These are phyloP conservation scores for Nomada flava DNA, from an alignment of 2,888 invertebrate species.

Conservation along the genomic window DNA sequence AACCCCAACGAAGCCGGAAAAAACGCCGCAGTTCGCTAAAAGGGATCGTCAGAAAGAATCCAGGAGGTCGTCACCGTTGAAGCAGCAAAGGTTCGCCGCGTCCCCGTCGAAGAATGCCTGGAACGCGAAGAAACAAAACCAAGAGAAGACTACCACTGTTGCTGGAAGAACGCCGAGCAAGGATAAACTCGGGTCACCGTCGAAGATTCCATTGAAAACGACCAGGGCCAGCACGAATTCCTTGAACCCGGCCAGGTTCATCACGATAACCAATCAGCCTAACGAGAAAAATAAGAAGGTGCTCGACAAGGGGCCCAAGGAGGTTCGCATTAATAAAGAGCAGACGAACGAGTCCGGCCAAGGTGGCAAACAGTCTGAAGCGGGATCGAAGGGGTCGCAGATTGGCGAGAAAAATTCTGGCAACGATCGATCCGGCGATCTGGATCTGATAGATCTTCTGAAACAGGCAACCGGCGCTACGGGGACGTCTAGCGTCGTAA, in stretches of 20 bases:
- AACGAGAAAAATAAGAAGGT: constrained; percentile 33
- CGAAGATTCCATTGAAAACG: constrained; percentile 79
- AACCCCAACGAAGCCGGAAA: constrained; percentile 77
- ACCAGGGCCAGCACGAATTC: constrained; percentile 61
- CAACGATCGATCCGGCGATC: constrained; percentile 31
- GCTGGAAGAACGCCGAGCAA: constrained; percentile 37
- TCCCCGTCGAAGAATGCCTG: constrained; percentile 60
- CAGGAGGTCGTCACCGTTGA: constrained; percentile 54
- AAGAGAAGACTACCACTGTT: constrained; percentile 29
- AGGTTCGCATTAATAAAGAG: constrained; percentile 13
- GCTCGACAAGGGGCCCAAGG: constrained; percentile 46
- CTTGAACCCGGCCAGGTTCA: constrained; percentile 55
- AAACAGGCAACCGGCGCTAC: constrained; percentile 78
- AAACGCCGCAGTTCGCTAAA: constrained; percentile 32
- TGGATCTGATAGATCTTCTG: constrained; percentile 75
- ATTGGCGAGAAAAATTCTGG: constrained; percentile 43
- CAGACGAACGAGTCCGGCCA: constrained; percentile 13
- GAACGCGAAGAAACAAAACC: constrained; percentile 46
- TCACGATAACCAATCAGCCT: constrained; percentile 37
- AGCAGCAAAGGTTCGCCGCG: constrained; percentile 48
- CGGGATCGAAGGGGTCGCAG: constrained; percentile 41
- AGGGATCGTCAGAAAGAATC: constrained; percentile 46
- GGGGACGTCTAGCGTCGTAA: constrained; percentile 79
- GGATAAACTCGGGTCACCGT: constrained; percentile 73
- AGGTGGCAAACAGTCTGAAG: constrained; percentile 30